Base-by-base conservation (phyloP, 2,797 vertebrate species). In the Enteromius paludinosus region DNA sequence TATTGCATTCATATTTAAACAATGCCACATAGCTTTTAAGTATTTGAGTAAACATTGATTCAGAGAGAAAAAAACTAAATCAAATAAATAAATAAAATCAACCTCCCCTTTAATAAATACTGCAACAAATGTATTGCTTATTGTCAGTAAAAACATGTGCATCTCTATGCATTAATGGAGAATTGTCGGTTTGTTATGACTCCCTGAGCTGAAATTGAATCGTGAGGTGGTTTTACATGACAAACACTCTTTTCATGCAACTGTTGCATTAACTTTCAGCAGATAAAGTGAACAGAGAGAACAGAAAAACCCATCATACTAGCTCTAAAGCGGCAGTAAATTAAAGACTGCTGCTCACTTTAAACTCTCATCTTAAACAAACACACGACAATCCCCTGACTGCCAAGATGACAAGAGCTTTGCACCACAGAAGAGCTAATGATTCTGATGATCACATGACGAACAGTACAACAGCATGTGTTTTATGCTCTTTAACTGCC, bases 331-430 rank as follows among this genome's bases (percentile, higher is more conserved):
- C 0, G 0, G 14, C 41, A 33, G 59, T 33, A n/a, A 77, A 77
- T 77, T 7, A 64, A 77, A 77, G 41, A 30, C 74, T 49, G 61
- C 75, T 77, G 75, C 23, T n/a, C 15, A 6, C 14, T 65, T 77
- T n/a, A 45, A 9, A 64, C n/a, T 14, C 28, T 17, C 59, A 28
- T 3, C 59, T 77, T 47, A 77, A 47, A 47, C 59, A 49, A 77
- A 64, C 59, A 59, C 45, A 59, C 1, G 35, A 62, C 15, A 47
- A 77, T 64, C 74, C 59, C 45, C 74, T 2, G 10, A 64, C 5
- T 20, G 15, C 54, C 35, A 45, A 62, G 38, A 62, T 30, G 74
- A 62, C 74, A 62, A 76, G 35, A 28, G 38, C 56, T 10, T 76
- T 30, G 28, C 28, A 38, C 74, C 43, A 45, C 23, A 30, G 18